Evolutionary conservation across 2,113 vertebrate species (phyloP).

Genomic region (Zingel zingel): DNA sequence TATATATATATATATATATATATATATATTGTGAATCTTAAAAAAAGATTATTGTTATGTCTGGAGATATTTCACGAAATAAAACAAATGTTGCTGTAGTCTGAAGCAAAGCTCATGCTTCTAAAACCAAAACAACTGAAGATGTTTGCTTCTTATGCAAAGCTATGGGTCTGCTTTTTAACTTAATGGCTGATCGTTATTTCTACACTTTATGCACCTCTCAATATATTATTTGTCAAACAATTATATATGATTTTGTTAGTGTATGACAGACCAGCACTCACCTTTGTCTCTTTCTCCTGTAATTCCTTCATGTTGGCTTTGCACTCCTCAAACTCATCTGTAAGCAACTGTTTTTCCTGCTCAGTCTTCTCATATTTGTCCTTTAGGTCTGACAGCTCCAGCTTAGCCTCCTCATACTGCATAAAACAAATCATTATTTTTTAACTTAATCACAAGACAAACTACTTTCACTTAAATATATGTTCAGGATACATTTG

Average conservation of each 20-base stretch:
- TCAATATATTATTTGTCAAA: slow-evolving; percentile 4
- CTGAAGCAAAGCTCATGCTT: slow-evolving; percentile 48
- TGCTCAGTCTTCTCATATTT: slow-evolving; percentile 90
- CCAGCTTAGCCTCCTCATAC: slow-evolving; percentile 91
- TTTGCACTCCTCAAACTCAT: slow-evolving; percentile 94
- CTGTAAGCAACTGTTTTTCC: slow-evolving; percentile 89
- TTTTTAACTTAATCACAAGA: background rate
- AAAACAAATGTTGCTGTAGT: slow-evolving; percentile 16
- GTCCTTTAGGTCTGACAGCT: slow-evolving; percentile 90
- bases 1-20: slow-evolving; percentile 9
- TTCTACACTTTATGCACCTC: background rate
- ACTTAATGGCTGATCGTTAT: background rate
- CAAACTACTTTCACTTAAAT: background rate
- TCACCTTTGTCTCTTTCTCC: slow-evolving; percentile 95
- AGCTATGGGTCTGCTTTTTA: background rate
- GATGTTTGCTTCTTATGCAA: slow-evolving; percentile 17
- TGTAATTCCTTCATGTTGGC: slow-evolving; percentile 91
- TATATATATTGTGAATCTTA: slow-evolving; percentile 35
- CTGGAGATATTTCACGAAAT: slow-evolving; percentile 24
- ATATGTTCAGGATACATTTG: background rate
- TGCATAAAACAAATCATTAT: slow-evolving; percentile 43
- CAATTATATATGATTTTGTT: background rate
- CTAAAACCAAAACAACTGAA: slow-evolving; percentile 17
- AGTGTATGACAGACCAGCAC: slow-evolving; percentile 52
- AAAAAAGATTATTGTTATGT: slow-evolving; percentile 27